These are phyloP conservation scores for Mystacornis crossleyi DNA, from an alignment of 2,113 vertebrate genomes.

Conservation along the genomic window DNA sequence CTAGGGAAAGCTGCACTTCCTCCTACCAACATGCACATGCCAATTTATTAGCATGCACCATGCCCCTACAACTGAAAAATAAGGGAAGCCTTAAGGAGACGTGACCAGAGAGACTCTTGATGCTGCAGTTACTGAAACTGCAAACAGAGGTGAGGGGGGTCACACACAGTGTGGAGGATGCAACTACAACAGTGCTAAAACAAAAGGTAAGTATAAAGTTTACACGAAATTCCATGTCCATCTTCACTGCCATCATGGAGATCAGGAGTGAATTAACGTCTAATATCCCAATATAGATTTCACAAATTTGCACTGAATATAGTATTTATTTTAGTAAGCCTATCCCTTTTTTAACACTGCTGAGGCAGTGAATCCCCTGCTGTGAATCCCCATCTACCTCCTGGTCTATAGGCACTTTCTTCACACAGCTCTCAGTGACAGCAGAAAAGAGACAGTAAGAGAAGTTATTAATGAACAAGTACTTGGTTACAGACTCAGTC, in stretches of 20 bases:
- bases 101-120: background rate
- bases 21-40: background rate
- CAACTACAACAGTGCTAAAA: background rate
- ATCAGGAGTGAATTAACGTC: background rate
- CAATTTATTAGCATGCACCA: background rate
- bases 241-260: background rate
- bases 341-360: background rate
- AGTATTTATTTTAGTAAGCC: background rate
- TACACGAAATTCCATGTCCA: background rate
- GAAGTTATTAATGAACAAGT: background rate
- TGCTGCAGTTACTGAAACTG: background rate
- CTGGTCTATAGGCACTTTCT: background rate
- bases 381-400: background rate
- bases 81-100: fast-evolving
- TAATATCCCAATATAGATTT: background rate
- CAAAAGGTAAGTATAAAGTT: background rate
- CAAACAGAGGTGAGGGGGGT: background rate
- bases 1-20: background rate
- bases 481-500: background rate
- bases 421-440: background rate
- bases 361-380: too few species aligned
- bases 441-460: background rate
- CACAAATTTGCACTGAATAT: background rate
- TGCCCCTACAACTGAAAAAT: background rate
- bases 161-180: background rate